Percentiles rank a stretch among this genome's conserved stretches.
Conservation (phyloP, 2,888 invertebrate species). For the Lottia scabra region DNA sequence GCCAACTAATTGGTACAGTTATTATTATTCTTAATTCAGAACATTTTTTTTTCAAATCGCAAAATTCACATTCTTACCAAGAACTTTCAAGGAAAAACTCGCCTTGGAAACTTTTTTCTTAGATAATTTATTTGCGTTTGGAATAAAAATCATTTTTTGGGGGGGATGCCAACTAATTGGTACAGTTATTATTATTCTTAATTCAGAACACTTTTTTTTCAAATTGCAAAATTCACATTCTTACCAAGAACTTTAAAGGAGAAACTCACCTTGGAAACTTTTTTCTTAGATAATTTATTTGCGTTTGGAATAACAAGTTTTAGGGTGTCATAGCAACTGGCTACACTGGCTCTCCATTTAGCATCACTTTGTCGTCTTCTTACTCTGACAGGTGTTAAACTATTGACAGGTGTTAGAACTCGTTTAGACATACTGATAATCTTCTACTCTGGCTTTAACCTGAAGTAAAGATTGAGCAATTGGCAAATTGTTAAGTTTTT, state of each 20-base stretch:
- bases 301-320: slow-evolving; percentile 61
- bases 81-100: slow-evolving; percentile 1
- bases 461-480: no score
- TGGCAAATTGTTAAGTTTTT: no score
- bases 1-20: no score
- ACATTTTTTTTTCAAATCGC: no score
- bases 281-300: slow-evolving; percentile 55
- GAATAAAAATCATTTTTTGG: slow-evolving; percentile 61
- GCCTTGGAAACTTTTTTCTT: slow-evolving; percentile 65
- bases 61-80: background rate
- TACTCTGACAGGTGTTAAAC: slow-evolving; percentile 44
- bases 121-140: slow-evolving; percentile 54
- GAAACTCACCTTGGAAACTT: slow-evolving; percentile 60
- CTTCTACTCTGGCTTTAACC: no score
- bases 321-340: slow-evolving; percentile 64
- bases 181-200: no score
- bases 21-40: no score
- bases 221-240: background rate
- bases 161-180: slow-evolving; percentile 65
- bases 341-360: slow-evolving; percentile 67
- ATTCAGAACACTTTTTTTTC: no score
- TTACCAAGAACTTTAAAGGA: background rate
- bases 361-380: slow-evolving; percentile 65
- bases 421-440: slow-evolving; percentile 11
- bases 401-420: slow-evolving; percentile 43